These are phyloP conservation scores for Leptopilina syphax DNA, from an alignment of 2,888 invertebrate genomes.

Conservation along the genomic window DNA sequence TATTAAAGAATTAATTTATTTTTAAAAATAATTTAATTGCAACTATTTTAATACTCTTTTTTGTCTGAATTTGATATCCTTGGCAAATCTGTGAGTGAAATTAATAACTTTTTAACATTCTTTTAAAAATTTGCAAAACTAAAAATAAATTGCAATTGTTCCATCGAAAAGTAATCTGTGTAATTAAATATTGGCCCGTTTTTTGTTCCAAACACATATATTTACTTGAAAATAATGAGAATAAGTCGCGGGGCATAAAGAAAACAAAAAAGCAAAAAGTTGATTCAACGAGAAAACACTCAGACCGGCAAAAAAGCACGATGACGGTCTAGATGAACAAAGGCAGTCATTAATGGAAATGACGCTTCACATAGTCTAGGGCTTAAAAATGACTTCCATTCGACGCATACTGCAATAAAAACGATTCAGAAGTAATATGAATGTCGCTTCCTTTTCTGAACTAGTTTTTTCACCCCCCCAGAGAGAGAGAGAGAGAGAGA, in stretches of 20 bases:
- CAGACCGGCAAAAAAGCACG: constrained; percentile 10
- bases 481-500: too few species aligned
- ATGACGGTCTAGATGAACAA: constrained; percentile 34
- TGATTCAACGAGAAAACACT: constrained; percentile 29
- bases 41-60: too few species aligned
- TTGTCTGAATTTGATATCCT: too few species aligned
- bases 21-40: too few species aligned
- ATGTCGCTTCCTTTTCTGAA: constrained; percentile 46
- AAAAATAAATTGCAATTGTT: too few species aligned
- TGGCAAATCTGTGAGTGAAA: too few species aligned
- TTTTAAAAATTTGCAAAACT: too few species aligned
- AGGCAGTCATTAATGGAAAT: constrained; percentile 67
- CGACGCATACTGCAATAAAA: constrained; percentile 57
- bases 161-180: too few species aligned
- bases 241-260: background rate
- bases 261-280: constrained; percentile 25
- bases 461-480: constrained; percentile 44
- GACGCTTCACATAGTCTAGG: constrained; percentile 63
- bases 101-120: too few species aligned
- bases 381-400: constrained; percentile 65
- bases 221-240: constrained; percentile 19
- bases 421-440: constrained; percentile 63
- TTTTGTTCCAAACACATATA: background rate
- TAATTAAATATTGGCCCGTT: too few species aligned
- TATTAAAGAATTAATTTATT: too few species aligned